Evolutionary conservation across 2,797 vertebrate species (phyloP), one percentile per base, ranked within the genome.

Genomic region (Pangasius larnaudii): DNA sequence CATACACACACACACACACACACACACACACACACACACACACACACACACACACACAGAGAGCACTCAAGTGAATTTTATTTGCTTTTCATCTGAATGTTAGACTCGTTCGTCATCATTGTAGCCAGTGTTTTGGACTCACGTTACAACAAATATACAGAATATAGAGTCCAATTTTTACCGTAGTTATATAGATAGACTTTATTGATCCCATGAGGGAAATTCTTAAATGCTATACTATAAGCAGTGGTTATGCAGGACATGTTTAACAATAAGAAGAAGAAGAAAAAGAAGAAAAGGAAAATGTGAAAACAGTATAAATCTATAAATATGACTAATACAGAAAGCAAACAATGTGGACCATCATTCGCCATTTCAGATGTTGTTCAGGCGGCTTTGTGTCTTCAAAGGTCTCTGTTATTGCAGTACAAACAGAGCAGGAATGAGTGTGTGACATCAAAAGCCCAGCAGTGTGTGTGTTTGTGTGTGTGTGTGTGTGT

Each of bases 371-470:
- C 42, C n/a, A 30, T 22, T 46, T 65, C 78, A 59, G 53, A 59
- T 80, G 51, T 30, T 51, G 49, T 58, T 71, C n/a, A 7, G 39
- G n/a, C 9, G 18, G 39, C 80, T 69, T 58, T 11, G 30, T 9
- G 46, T 87, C 49, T 58, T 67, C 63, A 71, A 33, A 77, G 22
- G 81, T 83, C 42, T 33, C 77, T 30, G 81, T 83, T 65, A 83
- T 19, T 83, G 42, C 61, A 49, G 39, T 16, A 83, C 71, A 63
- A 83, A 83, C 56, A 67, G 30, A 65, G 56, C 58, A 30, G 46
- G 69, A 63, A 63, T 33, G 51, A 39, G 56, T 51, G 63, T 61
- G 65, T 81, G 53, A 79, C 87, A 88, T 88, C 87, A 88, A 88
- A 88, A 80, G 61, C 36, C 10, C 59, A 19, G 53, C 80, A 63